Evolutionary conservation across 1,140 invertebrate genomes (phyloP), one percentile per base, ranked within the genome.

Genomic region (Bilobella aurantiaca): DNA sequence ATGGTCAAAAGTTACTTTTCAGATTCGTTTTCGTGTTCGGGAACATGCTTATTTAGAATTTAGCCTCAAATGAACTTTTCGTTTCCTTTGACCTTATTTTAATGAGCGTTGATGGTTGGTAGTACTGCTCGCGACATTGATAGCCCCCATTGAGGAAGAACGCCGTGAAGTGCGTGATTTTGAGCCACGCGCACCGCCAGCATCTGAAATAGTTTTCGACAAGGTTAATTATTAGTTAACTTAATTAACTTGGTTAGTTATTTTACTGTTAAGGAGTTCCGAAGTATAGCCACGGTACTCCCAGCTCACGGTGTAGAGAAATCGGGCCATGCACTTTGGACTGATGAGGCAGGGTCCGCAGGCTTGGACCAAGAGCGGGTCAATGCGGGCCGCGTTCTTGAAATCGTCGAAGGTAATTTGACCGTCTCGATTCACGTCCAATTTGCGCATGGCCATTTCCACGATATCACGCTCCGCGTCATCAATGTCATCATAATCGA

Each of bases 391-490:
- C 0, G 85, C 80, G 0, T 76, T 75, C 47, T 78, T 75, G 74
- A 87, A 93, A 76, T 93, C 91, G 0, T 83, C 78, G 66, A 82
- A 83, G 0, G 85, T 85, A 21, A 93, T 84, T 64, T 84, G 79
- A 0, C 89, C 87, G 74, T 93, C 90, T 62, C 87, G 81, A 75
- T 92, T 88, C 12, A 23, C 18, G 42, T 93, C 90, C 77, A 91
- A 82, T 68, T 87, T 86, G 64, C 85, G 86, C 27, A 89, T 77
- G 65, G 88, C 78, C 25, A 89, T 81, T 69, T 94, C 91, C 21
- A 90, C 84, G 74, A 93, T 79, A 72, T 93, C 90, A 83, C 87
- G 85, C 0, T 92, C 89, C 18, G 87, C 87, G 78, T 96, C 92
- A 72, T 95, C 91, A 0, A 90, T 89, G 75, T 95, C 92, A 75